phyloP scores from a whole-genome alignment of 2,888 invertebrate species.

The Polydrusus pterygomalis region DNA sequence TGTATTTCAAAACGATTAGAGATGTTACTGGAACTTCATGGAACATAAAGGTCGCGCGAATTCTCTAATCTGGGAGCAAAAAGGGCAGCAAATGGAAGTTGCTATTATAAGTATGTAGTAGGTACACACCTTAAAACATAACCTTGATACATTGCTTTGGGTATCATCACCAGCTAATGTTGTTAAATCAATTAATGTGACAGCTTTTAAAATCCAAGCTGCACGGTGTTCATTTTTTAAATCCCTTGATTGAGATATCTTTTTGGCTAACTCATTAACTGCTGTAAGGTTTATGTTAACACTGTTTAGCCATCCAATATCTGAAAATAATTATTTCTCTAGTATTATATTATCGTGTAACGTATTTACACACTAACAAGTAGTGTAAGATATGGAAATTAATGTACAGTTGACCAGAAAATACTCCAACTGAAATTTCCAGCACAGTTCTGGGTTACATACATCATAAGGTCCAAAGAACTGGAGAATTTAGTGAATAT shows the following conservation, averaged over 20 bases:
- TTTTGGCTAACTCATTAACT: slow-evolving; percentile 74
- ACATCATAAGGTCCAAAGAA: neutral
- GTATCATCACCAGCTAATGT: slow-evolving; percentile 92
- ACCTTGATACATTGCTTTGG: slow-evolving; percentile 82
- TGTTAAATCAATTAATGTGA: slow-evolving; percentile 93
- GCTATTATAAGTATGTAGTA: neutral
- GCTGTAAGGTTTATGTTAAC: slow-evolving; percentile 76
- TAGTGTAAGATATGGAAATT: too few species aligned
- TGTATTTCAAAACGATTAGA: too few species aligned
- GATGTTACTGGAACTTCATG: too few species aligned
- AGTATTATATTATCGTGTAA: too few species aligned
- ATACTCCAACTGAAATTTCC: too few species aligned
- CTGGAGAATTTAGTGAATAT: too few species aligned
- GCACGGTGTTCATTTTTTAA: slow-evolving; percentile 73
- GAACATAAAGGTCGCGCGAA: neutral
- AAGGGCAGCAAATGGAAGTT: too few species aligned
- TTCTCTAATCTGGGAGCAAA: too few species aligned
- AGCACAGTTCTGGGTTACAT: too few species aligned
- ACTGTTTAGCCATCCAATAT: slow-evolving; percentile 73
- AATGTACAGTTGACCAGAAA: too few species aligned
- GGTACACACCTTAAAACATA: slow-evolving; percentile 85
- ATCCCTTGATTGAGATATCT: slow-evolving; percentile 70
- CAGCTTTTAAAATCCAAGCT: slow-evolving; percentile 87
- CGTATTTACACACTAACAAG: too few species aligned
- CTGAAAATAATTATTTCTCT: slow-evolving; percentile 64